phyloP scores from a whole-genome alignment of 2,113 vertebrate genomes.

The Urocolius indicus region DNA sequence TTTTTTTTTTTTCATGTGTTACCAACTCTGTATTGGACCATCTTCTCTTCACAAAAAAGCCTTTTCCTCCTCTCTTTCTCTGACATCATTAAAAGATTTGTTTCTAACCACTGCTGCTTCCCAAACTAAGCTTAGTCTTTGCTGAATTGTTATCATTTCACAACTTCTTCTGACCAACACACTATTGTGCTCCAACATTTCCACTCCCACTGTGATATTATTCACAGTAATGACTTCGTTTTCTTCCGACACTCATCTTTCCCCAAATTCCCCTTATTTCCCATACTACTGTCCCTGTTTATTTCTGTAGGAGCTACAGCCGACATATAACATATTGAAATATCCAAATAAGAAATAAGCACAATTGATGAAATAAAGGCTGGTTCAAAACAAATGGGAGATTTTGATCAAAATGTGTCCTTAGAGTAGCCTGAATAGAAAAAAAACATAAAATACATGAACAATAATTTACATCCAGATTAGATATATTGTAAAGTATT shows the following conservation, averaged over 20 bases:
- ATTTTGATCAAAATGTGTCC: neutral
- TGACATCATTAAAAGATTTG: neutral
- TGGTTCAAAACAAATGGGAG: neutral
- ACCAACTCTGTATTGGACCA: neutral
- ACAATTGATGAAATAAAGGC: neutral
- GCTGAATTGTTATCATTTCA: neutral
- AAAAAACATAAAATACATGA: neutral
- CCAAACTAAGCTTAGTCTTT: neutral
- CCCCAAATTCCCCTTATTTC: neutral
- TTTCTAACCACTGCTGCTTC: neutral
- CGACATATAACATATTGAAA: neutral
- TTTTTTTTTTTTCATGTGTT: neutral
- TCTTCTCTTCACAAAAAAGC: neutral
- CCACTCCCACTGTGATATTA: neutral
- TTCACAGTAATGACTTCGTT: neutral
- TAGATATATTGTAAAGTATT: neutral
- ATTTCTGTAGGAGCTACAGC: neutral
- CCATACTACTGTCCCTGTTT: neutral
- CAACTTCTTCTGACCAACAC: neutral
- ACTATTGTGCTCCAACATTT: rapidly evolving
- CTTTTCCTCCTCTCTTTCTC: neutral
- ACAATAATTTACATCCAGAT: neutral
- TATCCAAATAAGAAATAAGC: neutral
- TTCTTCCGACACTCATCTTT: neutral
- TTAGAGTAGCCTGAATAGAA: neutral